Conservation (phyloP, 2,113 vertebrate genomes). For the Turnix velox region DNA sequence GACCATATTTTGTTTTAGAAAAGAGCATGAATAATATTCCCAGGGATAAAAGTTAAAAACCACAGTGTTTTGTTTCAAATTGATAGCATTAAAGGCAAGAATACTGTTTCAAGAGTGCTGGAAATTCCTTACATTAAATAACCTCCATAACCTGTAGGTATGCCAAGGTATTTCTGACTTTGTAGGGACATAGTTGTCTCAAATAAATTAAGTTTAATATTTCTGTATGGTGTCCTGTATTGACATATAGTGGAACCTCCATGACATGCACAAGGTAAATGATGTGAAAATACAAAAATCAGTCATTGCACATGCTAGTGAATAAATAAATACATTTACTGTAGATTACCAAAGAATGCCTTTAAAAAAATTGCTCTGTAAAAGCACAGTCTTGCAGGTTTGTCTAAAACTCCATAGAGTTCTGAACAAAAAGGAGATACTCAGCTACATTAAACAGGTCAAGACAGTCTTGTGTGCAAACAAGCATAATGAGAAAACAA, state of each 20-base stretch:
- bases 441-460: slow-evolving; percentile 65
- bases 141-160: neutral
- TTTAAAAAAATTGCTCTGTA: slow-evolving; percentile 67
- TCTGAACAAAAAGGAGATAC: slow-evolving; percentile 72
- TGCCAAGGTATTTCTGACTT: neutral
- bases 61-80: neutral
- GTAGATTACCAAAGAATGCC: slow-evolving; percentile 69
- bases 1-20: neutral
- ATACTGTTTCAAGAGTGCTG: neutral
- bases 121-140: neutral
- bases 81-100: neutral
- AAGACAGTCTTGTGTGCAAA: slow-evolving; percentile 79
- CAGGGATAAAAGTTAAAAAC: neutral
- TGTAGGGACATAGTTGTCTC: slow-evolving; percentile 7
- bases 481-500: slow-evolving; percentile 66
- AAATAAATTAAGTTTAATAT: slow-evolving; percentile 77
- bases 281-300: slow-evolving; percentile 76
- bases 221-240: slow-evolving; percentile 67
- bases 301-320: slow-evolving; percentile 62
- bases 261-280: slow-evolving; percentile 73
- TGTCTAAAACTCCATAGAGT: slow-evolving; percentile 75
- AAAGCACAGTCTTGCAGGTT: slow-evolving; percentile 80
- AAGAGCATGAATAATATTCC: neutral
- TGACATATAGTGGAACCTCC: slow-evolving; percentile 78
- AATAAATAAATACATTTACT: slow-evolving; percentile 72